These are phyloP conservation scores for Eristalis arbustorum DNA, from an alignment of 2,888 invertebrate genomes.

Conservation along the genomic window DNA sequence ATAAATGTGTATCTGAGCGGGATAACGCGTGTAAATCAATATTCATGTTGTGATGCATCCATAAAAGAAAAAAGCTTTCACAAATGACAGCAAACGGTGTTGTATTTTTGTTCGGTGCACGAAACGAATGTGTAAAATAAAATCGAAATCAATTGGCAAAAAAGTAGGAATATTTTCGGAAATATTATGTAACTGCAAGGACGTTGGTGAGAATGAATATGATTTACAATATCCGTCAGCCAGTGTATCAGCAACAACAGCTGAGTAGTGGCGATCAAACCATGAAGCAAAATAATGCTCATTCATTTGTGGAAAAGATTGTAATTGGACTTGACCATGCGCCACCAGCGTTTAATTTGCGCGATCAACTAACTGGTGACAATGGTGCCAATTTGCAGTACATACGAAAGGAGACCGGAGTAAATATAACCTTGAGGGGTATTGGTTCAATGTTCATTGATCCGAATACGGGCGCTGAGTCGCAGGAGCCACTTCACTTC, in stretches of 20 bases:
- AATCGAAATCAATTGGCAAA: slow-evolving; percentile 10
- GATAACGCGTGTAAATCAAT: not conserved
- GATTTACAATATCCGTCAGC: slow-evolving; percentile 66
- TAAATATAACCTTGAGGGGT: slow-evolving; percentile 87
- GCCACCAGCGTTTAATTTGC: slow-evolving; percentile 87
- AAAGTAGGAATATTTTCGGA: slow-evolving; percentile 6
- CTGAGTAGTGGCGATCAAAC: slow-evolving; percentile 41
- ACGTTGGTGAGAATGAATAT: slow-evolving; percentile 49
- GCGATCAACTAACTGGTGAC: slow-evolving; percentile 87
- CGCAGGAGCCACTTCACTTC: slow-evolving; percentile 87
- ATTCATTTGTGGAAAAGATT: slow-evolving; percentile 83
- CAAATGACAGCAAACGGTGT: slow-evolving; percentile 35
- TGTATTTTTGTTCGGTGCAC: slow-evolving; percentile 4
- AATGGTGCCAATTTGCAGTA: slow-evolving; percentile 88
- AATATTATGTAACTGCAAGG: slow-evolving; percentile 54
- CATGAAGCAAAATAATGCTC: slow-evolving; percentile 56
- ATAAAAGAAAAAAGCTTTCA: slow-evolving; percentile 7
- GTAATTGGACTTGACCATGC: slow-evolving; percentile 89
- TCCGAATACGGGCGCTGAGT: slow-evolving; percentile 82
- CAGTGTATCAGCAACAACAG: slow-evolving; percentile 55
- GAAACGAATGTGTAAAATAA: slow-evolving; percentile 21
- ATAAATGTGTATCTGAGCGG: not conserved
- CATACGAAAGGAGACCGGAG: slow-evolving; percentile 88
- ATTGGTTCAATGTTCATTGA: slow-evolving; percentile 85
- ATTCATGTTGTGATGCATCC: slow-evolving; percentile 15